Base-by-base conservation (phyloP, 2,888 invertebrate species). In the Trachelus stipa region DNA sequence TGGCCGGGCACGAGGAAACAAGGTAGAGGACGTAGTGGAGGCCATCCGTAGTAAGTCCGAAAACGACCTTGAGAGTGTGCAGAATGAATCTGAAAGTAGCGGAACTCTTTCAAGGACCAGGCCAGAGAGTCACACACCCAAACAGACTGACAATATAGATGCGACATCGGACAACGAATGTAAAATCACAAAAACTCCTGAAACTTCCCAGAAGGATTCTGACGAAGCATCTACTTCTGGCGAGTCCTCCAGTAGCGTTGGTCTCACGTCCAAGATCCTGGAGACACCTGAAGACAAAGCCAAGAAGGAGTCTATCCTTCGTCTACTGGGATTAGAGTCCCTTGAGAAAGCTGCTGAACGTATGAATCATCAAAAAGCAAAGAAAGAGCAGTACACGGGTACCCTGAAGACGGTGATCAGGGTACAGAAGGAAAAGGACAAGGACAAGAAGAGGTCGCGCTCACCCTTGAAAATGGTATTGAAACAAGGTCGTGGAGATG, bases 391-490 rank as follows among this genome's bases (percentile, higher is more conserved):
- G 85, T 96, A 95, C 87, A 96, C 96, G 3, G 97, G 97, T 69
- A 97, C 96, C 0, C 90, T 97, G 82, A 97, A 97, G 90, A 96
- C 97, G 85, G 95, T 97, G 85, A 97, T 97, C 85, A 96, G 97
- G 91, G 92, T 97, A 82, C 85, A 89, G 34, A 91, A 91, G 81
- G 89, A 90, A 73, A 89, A 93, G 95, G 81, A 92, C 88, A 81
- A 86, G 90, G 94, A 94, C 85, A 95, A 95, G 91, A 94, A 94
- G 83, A 91, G 92, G 68, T 94, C 94, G 76, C 93, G 95, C 82
- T 95, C 94, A 81, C 95, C 96, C 0, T 90, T 96, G 83, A 96
- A 96, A 92, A 96, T 96, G 95, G 96, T 96, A 80, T 94, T 96
- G 87, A 95, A 95, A 88, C 92, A 93, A 83, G 90, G 95, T 73